These are phyloP conservation scores for Phallusia fumigata DNA, from an alignment of 23 tunicate genomes.

Conservation along the genomic window DNA sequence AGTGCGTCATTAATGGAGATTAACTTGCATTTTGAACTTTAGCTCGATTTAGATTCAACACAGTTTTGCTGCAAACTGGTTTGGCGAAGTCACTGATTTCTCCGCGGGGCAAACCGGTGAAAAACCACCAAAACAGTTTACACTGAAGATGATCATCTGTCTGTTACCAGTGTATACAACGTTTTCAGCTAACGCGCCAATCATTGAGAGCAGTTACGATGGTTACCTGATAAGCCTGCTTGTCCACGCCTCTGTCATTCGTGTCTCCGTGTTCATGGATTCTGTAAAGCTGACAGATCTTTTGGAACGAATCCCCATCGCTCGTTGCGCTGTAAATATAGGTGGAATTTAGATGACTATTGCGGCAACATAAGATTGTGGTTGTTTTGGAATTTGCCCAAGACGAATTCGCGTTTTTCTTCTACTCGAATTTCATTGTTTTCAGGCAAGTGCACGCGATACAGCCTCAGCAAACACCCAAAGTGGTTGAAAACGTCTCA, in stretches of 20 bases:
- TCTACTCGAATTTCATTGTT: no score
- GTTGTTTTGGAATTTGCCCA: not conserved
- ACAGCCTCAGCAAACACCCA: not conserved
- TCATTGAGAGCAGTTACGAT: not conserved
- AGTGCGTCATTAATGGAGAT: no score
- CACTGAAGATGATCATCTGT: not conserved
- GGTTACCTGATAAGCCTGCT: not conserved
- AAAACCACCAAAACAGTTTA: no score
- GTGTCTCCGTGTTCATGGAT: not conserved
- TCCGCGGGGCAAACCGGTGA: not conserved
- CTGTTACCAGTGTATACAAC: not conserved
- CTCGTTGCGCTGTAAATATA: not conserved
- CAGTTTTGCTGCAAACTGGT: no score
- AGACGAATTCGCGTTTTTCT: no score
- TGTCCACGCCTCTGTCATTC: not conserved
- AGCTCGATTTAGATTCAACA: no score
- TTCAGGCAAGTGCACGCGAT: no score
- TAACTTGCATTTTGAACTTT: no score
- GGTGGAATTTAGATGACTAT: not conserved
- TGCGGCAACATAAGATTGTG: not conserved
- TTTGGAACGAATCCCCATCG: not conserved
- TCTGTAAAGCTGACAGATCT: not conserved
- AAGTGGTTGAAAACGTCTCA: not conserved
- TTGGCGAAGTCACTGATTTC: not conserved
- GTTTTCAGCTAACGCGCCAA: not conserved